Percentiles rank a stretch among this genome's conserved stretches.
Conservation (phyloP, 2,888 invertebrate genomes). For the Mystacides longicornis region DNA sequence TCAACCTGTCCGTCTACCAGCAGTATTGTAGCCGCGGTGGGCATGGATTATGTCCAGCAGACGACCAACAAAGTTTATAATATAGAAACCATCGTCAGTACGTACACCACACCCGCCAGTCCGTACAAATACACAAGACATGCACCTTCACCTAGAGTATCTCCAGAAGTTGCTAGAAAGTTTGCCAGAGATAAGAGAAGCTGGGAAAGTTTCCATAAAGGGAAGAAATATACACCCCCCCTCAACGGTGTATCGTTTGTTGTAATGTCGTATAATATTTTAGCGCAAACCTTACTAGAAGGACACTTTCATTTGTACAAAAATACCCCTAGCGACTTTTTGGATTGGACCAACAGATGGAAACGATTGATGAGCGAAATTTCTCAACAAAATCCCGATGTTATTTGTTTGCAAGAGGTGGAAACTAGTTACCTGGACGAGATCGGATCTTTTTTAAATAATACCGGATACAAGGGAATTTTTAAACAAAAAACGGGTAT, state of each 20-base stretch:
- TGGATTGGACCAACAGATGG: constrained; percentile 66
- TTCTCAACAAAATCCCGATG: constrained; percentile 43
- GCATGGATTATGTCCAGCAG: background rate
- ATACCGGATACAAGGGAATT: constrained; percentile 62
- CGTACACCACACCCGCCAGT: background rate
- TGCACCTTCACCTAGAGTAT: background rate
- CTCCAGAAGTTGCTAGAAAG: constrained; percentile 5
- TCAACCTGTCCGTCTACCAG: background rate
- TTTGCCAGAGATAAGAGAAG: constrained; percentile 8
- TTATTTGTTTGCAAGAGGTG: constrained; percentile 87
- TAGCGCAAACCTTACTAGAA: constrained; percentile 75
- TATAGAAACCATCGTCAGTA: background rate
- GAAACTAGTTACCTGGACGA: constrained; percentile 63
- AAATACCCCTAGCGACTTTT: constrained; percentile 46
- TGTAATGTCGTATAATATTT: constrained; percentile 79
- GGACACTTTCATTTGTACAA: constrained; percentile 67
- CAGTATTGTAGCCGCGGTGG: background rate
- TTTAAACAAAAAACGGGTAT: constrained; percentile 79
- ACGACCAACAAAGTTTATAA: background rate
- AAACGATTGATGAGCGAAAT: constrained; percentile 44
- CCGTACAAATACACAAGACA: background rate
- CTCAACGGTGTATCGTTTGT: constrained; percentile 48
- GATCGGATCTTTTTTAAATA: constrained; percentile 50
- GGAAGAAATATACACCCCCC: background rate
- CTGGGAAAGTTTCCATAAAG: constrained; percentile 17